Base-by-base conservation (phyloP, 2,888 invertebrate species). In the Cataglyphis cursor region DNA sequence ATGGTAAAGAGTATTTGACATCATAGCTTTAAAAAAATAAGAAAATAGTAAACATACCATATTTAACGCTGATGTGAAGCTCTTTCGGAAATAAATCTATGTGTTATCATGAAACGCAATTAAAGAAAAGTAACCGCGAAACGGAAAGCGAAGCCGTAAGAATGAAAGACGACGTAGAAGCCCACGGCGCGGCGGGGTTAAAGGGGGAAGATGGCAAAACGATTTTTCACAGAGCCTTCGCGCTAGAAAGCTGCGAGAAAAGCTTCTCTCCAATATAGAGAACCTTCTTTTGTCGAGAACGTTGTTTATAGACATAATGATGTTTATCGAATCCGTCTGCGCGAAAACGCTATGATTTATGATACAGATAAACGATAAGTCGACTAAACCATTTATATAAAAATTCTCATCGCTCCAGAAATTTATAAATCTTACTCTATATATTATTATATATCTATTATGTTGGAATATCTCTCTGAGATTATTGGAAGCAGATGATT, bases 141-240 rank as follows among this genome's bases (percentile, higher is more conserved):
- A 85, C 59, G 44, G 15, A 68, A 18, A 70, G 57, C 65, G 82
- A 85, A 82, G 76, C 74, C 44, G 66, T 35, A 41, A 70, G 62
- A 78, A 73, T 82, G 87, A 87, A 85, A 89, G 84, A 81, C 70
- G 87, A 85, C 44, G 83, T 85, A 35, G 87, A 84, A 89, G 44
- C 76, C 70, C 21, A 24, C 24, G 24, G 24, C 24, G 70, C 9
- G n/a, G 28, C 62, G 51, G 73, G 83, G 57, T 81, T 61, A 82
- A 83, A 88, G 86, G 82, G 48, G 6, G n/a, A 57, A 10, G 12
- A 57, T 78, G 74, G 62, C 38, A 80, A 59, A 72, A 83, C 76
- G 75, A 88, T 86, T 86, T 89, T 84, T 86, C 84, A 88, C 84
- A 84, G 83, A 78, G 68, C 82, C 54, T 51, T 86, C 74, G 74